A percentile compares a stretch with the other conserved stretches of the same genome.
These are phyloP conservation scores for Xyliphius kryptos DNA, from an alignment of 2,113 vertebrate species.

Conservation along the genomic window DNA sequence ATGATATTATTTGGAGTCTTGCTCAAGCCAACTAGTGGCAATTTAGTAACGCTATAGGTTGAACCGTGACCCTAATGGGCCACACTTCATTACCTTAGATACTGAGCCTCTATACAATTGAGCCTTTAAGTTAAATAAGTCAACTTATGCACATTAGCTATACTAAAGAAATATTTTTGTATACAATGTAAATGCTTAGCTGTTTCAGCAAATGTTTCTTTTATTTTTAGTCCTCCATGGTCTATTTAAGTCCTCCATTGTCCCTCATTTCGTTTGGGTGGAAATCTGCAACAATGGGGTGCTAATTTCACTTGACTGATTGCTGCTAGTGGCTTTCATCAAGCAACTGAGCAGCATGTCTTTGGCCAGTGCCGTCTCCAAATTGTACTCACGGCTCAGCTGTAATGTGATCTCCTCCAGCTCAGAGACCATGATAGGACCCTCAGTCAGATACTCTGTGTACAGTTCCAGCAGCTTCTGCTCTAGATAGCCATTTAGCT, in stretches of 20 bases:
- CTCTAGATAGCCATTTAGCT: slow-evolving; percentile 87
- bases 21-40: too few species aligned
- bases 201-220: neutral
- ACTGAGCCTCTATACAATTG: too few species aligned
- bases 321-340: slow-evolving; percentile 74
- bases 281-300: slow-evolving; percentile 91
- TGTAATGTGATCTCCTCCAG: slow-evolving; percentile 89
- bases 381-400: slow-evolving; percentile 81
- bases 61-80: too few species aligned
- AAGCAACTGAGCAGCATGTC: slow-evolving; percentile 91
- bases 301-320: slow-evolving; percentile 83
- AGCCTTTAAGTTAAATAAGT: too few species aligned
- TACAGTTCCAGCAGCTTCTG: slow-evolving; percentile 88
- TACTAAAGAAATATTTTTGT: neutral
- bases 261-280: slow-evolving; percentile 50
- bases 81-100: too few species aligned
- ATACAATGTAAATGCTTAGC: too few species aligned
- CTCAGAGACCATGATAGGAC: slow-evolving; percentile 77
- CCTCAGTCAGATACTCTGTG: slow-evolving; percentile 87
- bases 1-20: too few species aligned
- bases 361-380: slow-evolving; percentile 81
- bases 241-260: slow-evolving; percentile 49
- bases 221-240: slow-evolving; percentile 40
- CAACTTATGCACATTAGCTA: too few species aligned
- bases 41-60: too few species aligned